Base-by-base conservation (phyloP, 1,140 invertebrate species). In the Brachionus calyciflorus region DNA sequence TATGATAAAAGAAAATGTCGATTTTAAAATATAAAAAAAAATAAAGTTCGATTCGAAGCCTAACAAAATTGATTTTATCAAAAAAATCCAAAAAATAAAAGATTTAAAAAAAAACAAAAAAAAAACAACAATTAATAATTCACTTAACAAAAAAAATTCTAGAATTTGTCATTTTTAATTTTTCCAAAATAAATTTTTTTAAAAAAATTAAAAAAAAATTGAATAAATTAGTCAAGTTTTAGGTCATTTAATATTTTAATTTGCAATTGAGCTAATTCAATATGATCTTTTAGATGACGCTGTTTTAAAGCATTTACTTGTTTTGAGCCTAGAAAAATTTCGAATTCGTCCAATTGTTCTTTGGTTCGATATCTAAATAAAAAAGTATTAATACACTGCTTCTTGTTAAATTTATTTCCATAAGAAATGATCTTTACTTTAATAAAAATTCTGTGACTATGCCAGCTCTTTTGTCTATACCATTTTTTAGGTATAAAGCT, bases 181-280 rank as follows among this genome's bases (percentile, higher is more conserved):
- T 46, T 46, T 7, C 5, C 5, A 7, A 14, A 46, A 46, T 46
- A 14, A 7, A 46, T 7, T 7, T 46, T 46, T 46, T 14, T 44
- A 37, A 26, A 28, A 57, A 60, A 28, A 60, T 33, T 33, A 60
- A 60, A 60, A 60, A 19, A 9, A 37, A 40, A 55, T 28, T 28
- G 19, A 28, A 55, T 28, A 37, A 24, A 19, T 65, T 65, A 44
- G 3, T 44, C 24, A 24, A 65, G 41, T 19, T 65, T 65, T 24
- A 65, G 41, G 40, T 65, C 60, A 44, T 65, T 65, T 37, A 65
- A 24, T 24, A 73, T 9, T 55, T 55, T 73, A 21, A 73, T 24
- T 41, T 73, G 69, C 30, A 73, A 40, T 51, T 73, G 69, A 51
- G 69, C 69, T 33, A 73, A 41, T 51, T 73, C 69, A 73, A 73